phyloP scores from a whole-genome alignment of 1,140 invertebrate species.

The Cherax destructor region DNA sequence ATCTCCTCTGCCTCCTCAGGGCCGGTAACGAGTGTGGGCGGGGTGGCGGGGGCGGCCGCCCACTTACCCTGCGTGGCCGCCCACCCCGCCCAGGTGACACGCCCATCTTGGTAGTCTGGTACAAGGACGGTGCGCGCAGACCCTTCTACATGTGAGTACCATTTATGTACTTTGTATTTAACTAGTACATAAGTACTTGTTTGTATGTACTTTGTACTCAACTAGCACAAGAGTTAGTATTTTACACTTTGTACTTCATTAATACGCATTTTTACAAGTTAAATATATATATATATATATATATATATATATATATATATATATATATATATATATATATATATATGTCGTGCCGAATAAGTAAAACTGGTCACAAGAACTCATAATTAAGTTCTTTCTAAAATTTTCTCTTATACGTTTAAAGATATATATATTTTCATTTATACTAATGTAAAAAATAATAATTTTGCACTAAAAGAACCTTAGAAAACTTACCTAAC shows the following conservation, averaged over 20 bases:
- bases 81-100: slow-evolving; percentile 30
- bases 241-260: too few relatives aligned
- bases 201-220: too few relatives aligned
- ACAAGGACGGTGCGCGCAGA: slow-evolving; percentile 56
- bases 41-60: slow-evolving; percentile 41
- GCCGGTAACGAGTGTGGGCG: slow-evolving; percentile 34
- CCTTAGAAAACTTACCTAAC: too few relatives aligned
- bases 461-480: too few relatives aligned
- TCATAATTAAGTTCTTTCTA: too few relatives aligned
- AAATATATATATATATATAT: slow-evolving; percentile 14
- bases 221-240: too few relatives aligned
- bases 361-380: too few relatives aligned
- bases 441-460: too few relatives aligned
- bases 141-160: slow-evolving; percentile 64
- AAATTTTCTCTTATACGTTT: too few relatives aligned
- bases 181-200: too few relatives aligned
- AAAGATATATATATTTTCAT: too few relatives aligned
- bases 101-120: slow-evolving; percentile 56
- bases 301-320: slow-evolving; percentile 4
- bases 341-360: not conserved
- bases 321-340: slow-evolving; percentile 6
- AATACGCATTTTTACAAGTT: too few relatives aligned
- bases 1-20: not conserved
- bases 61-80: slow-evolving; percentile 52
- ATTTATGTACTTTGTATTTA: not conserved